Conservation (phyloP, 2,113 vertebrate genomes). For the Pholis gunnellus region DNA sequence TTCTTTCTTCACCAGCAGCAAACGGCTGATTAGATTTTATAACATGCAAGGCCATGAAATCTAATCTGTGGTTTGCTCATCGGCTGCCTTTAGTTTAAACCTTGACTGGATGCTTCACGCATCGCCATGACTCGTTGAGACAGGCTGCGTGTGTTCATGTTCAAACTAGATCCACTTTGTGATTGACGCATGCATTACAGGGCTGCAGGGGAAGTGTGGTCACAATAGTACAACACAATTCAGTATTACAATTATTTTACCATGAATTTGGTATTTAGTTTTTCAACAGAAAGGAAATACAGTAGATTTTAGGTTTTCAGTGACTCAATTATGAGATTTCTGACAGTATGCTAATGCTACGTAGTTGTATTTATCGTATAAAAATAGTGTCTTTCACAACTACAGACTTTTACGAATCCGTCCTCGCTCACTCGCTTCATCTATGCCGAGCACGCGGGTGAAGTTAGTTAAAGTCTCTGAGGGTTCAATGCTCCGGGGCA, state of each 20-base stretch:
- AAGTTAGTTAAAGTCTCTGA: not conserved
- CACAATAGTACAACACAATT: not conserved
- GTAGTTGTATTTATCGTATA: slow-evolving; percentile 2
- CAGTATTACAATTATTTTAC: not conserved
- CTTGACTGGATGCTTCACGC: not conserved
- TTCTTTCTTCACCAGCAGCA: not conserved
- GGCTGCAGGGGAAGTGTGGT: not conserved
- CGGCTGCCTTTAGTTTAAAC: not conserved
- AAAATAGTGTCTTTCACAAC: not conserved
- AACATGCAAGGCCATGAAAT: not conserved
- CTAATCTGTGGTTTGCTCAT: not conserved
- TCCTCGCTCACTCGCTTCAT: not conserved
- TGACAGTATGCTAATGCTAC: not conserved
- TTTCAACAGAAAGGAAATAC: not conserved
- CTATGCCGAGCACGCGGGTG: not conserved
- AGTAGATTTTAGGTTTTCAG: not conserved
- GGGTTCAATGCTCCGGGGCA: not conserved
- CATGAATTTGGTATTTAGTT: not conserved
- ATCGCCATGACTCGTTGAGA: not conserved
- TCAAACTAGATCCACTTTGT: not conserved
- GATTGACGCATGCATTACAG: not conserved
- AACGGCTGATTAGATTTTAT: slow-evolving; percentile 11
- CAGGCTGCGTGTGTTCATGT: not conserved
- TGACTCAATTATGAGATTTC: not conserved
- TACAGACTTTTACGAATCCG: not conserved